Evolutionary conservation across 2,113 vertebrate species (phyloP), one percentile per base, ranked within the genome.

Genomic region (Colistium nudipinnis): DNA sequence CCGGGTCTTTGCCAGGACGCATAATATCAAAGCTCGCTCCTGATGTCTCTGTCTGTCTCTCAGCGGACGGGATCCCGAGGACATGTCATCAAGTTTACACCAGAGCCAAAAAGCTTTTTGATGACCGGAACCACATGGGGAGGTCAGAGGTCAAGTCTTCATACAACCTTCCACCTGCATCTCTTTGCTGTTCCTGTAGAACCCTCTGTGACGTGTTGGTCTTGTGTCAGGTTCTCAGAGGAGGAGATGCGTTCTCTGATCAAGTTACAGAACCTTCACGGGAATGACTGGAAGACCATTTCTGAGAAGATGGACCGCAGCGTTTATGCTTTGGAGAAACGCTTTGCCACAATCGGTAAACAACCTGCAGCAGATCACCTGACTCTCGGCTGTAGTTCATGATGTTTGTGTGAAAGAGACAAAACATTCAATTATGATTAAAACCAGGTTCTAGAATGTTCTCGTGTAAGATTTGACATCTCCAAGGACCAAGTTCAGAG

Each of bases 201-300:
- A 22, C 30, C 14, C 4, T 57, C 1, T 38, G 30, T n/a, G 8
- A 7, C n/a, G 7, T 52, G 25, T n/a, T 44, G 9, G 12, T 69
- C 0, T 9, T 65, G 9, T 11, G 4, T n/a, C 64, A 93, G 92
- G 78, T 93, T 89, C 82, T 74, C 89, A 0, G 33, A 87, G 13
- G 63, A 80, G 3, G 92, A 93, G 70, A 0, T 89, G 1, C 4
- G 4, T 1, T 11, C 14, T 1, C 60, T 93, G 35, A 8, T 25
- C 1, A 87, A 82, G 59, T n/a, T 88, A 0, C 89, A 93, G 4
- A 66, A 16, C 5, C 53, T 84, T 45, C 59, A 92, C 14, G 92
- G 92, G 2, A 91, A 86, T 55, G 27, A 91, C 33, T 93, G 92
- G 92, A 81, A 20, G 24, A 48, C 0, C 6, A 93, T 93, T 38